Conservation (phyloP, 2,888 invertebrate genomes). For the Prenolepis imparis region DNA sequence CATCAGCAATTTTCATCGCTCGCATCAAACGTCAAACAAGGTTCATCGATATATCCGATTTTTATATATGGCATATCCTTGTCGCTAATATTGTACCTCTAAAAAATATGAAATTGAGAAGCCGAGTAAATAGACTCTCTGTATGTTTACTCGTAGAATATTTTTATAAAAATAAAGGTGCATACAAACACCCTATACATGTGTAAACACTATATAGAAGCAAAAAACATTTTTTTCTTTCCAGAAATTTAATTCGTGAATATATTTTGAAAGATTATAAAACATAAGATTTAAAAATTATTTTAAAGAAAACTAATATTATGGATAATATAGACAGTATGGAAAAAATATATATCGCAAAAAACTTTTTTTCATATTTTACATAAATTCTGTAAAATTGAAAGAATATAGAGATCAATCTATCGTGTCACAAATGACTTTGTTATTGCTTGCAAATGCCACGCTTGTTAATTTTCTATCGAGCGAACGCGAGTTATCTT, state of each 20-base stretch:
- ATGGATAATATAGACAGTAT: not conserved
- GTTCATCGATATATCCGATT: not conserved
- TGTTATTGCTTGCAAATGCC: slow-evolving; percentile 37
- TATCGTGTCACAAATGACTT: not conserved
- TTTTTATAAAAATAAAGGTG: not conserved
- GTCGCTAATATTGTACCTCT: not conserved
- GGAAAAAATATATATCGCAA: not conserved
- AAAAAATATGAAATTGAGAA: not conserved
- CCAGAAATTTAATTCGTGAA: not conserved
- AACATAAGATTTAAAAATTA: not conserved
- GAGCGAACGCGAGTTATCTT: slow-evolving; percentile 45
- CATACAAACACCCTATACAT: not conserved
- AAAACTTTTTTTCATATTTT: not conserved
- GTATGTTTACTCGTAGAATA: not conserved
- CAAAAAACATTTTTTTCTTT: not conserved
- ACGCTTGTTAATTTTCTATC: not conserved
- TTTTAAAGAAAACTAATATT: not conserved
- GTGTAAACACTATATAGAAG: not conserved
- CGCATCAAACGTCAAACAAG: not conserved
- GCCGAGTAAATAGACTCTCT: not conserved
- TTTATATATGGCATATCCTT: not conserved
- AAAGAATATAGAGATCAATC: not conserved
- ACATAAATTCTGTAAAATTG: not conserved
- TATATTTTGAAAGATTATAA: not conserved
- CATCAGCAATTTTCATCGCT: slow-evolving; percentile 38